Evolutionary conservation across 2,797 vertebrate genomes (phyloP).

Genomic region (Sorex maritimensis): DNA sequence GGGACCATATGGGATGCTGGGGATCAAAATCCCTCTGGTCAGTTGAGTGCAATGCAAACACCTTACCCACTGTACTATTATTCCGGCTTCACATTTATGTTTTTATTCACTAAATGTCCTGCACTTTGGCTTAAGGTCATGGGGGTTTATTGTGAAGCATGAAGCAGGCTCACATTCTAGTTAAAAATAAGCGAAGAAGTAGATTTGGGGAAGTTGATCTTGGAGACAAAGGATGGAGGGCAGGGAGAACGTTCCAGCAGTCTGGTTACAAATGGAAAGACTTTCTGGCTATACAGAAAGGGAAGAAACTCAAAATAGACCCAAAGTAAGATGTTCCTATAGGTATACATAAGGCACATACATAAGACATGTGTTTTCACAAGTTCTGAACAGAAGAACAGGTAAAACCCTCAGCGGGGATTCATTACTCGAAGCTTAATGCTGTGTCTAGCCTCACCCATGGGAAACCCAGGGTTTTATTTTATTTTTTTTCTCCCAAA

Average conservation of each 20-base stretch:
- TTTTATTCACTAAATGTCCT: not conserved
- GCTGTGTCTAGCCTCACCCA: too few relatives aligned
- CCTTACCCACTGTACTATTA: too few relatives aligned
- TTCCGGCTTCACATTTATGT: too few relatives aligned
- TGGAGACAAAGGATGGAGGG: not conserved
- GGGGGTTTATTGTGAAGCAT: not conserved
- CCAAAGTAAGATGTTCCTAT: not conserved
- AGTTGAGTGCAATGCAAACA: too few relatives aligned
- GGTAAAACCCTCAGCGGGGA: not conserved
- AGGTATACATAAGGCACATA: not conserved
- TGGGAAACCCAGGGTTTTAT: too few relatives aligned
- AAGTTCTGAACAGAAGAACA: not conserved
- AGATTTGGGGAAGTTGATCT: too few relatives aligned
- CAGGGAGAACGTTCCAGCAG: not conserved
- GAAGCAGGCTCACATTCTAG: not conserved
- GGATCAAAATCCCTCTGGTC: too few relatives aligned
- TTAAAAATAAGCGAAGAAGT: too few relatives aligned
- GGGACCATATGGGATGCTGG: too few relatives aligned
- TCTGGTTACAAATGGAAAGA: not conserved
- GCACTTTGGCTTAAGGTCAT: not conserved
- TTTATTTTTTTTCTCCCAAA: too few relatives aligned
- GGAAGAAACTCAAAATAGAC: not conserved
- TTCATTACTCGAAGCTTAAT: too few relatives aligned
- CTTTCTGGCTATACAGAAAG: not conserved
- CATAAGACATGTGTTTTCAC: not conserved